phyloP scores from a whole-genome alignment of 2,888 invertebrate genomes.

The Caenorhabditis sp. region DNA sequence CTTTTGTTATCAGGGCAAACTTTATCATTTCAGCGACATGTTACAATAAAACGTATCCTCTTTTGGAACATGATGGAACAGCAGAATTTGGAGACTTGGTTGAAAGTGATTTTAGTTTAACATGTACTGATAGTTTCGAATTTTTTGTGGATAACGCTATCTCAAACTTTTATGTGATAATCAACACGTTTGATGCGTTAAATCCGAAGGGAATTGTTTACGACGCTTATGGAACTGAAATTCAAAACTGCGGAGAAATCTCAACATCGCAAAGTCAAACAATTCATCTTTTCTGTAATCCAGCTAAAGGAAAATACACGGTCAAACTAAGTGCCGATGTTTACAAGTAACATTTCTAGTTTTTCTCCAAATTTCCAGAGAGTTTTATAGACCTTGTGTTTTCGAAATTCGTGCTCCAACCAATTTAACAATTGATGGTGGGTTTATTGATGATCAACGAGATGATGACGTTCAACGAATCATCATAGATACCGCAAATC shows the following conservation, averaged over 20 bases:
- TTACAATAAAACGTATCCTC: slow-evolving; percentile 24
- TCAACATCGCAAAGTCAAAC: slow-evolving; percentile 11
- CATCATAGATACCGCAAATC: slow-evolving; percentile 16
- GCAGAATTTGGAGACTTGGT: slow-evolving; percentile 32
- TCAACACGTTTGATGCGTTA: slow-evolving; percentile 21
- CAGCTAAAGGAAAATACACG: slow-evolving; percentile 34
- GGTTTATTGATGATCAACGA: slow-evolving; percentile 49
- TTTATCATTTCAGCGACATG: slow-evolving; percentile 14
- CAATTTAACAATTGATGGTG: slow-evolving; percentile 51
- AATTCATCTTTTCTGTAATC: slow-evolving; percentile 29
- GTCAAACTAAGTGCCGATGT: slow-evolving; percentile 29
- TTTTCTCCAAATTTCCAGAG: too few relatives aligned
- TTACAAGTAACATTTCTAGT: slow-evolving; percentile 14
- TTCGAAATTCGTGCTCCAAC: slow-evolving; percentile 46
- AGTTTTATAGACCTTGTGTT: slow-evolving; percentile 36
- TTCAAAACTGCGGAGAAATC: slow-evolving; percentile 19
- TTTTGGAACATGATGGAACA: slow-evolving; percentile 28
- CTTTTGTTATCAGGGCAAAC: too few relatives aligned
- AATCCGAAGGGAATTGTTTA: slow-evolving; percentile 31
- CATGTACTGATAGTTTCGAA: slow-evolving; percentile 33
- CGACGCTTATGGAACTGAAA: slow-evolving; percentile 36
- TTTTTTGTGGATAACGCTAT: slow-evolving; percentile 44
- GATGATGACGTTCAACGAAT: slow-evolving; percentile 51
- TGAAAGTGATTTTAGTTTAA: slow-evolving; percentile 34
- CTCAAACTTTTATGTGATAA: slow-evolving; percentile 35